Evolutionary conservation across 2,797 vertebrate genomes (phyloP).

Genomic region (Parambassis ranga): DNA sequence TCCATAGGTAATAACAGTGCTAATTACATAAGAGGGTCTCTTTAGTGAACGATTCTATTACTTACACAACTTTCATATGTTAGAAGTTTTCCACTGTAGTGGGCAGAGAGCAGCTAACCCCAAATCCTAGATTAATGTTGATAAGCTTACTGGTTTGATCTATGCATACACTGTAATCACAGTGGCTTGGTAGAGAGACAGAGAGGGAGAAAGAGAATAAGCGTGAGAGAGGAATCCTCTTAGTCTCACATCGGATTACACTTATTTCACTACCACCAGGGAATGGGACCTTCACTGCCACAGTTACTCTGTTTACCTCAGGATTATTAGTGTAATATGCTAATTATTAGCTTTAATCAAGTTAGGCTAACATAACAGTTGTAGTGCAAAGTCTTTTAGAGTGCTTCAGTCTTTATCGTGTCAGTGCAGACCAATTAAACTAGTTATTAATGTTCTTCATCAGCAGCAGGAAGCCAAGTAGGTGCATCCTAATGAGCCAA

Average conservation of each 20-base stretch:
- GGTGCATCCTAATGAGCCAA: background rate
- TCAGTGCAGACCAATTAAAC: background rate
- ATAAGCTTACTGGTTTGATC: slow-evolving; percentile 28
- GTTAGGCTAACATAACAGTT: background rate
- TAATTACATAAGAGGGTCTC: slow-evolving; percentile 19
- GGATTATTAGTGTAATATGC: slow-evolving; percentile 18
- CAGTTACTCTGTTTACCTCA: slow-evolving; percentile 8
- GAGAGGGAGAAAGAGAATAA: slow-evolving; percentile 12
- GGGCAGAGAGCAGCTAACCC: background rate
- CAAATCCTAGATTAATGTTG: slow-evolving; percentile 28
- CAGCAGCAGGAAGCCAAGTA: background rate
- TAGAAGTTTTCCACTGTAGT: background rate
- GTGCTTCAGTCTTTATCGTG: background rate
- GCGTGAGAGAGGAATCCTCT: slow-evolving; percentile 54
- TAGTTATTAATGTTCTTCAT: background rate
- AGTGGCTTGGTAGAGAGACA: slow-evolving; percentile 34
- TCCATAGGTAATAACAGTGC: background rate
- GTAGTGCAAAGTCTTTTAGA: background rate
- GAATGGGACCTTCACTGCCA: slow-evolving; percentile 13
- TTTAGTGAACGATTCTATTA: slow-evolving; percentile 12
- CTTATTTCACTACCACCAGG: slow-evolving; percentile 32
- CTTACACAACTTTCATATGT: slow-evolving; percentile 5
- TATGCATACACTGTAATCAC: slow-evolving; percentile 36
- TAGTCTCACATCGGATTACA: slow-evolving; percentile 56
- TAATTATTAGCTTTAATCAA: slow-evolving; percentile 10